Evolutionary conservation across 2,797 vertebrate genomes (phyloP), one percentile per base, ranked within the genome.

Genomic region (Petrocephalus sullivani): DNA sequence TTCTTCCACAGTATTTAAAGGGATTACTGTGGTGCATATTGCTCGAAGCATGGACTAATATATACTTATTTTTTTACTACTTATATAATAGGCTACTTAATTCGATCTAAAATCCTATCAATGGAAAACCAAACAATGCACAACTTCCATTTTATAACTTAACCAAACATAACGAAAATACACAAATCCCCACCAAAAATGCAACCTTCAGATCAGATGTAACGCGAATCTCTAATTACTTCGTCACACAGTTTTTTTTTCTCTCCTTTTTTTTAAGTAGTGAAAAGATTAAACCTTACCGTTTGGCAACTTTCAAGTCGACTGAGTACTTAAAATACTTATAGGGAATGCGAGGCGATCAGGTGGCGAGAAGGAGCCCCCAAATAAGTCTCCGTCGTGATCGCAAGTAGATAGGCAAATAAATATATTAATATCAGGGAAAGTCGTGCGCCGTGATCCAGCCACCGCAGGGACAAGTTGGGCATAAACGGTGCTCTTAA

Each of bases 401-500:
- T 88, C 53, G 56, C 19, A n/a, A 88, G 87, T 56, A 81, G 75
- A 82, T 82, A 71, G 10, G 19, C 28, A 57, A 85, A 56, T 85
- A 85, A 85, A 85, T 85, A 85, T 53, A 85, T 33, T 37, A 85
- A 82, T 88, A 88, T 82, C 75, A 88, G 41, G 87, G 28, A 82
- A 82, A 88, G 87, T 88, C 87, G 75, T 60, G 75, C 87, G 56
- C 75, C 41, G 56, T 58, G 57, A 81, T 82, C 87, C 87, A 60
- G 71, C 75, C 54, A 81, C 67, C 71, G 87, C 87, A 87, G 75
- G 16, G 87, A 88, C 87, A 58, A 75, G 75, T 75, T 87, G 71
- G 71, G n/a, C 81, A 78, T 87, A 81, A 87, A 87, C 54, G 67
- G 19, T 75, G 75, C 82, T 88, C 87, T 82, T 88, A 88, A 46